These are phyloP conservation scores for Eristalis arbustorum DNA, from an alignment of 2,888 invertebrate genomes.

Conservation along the genomic window DNA sequence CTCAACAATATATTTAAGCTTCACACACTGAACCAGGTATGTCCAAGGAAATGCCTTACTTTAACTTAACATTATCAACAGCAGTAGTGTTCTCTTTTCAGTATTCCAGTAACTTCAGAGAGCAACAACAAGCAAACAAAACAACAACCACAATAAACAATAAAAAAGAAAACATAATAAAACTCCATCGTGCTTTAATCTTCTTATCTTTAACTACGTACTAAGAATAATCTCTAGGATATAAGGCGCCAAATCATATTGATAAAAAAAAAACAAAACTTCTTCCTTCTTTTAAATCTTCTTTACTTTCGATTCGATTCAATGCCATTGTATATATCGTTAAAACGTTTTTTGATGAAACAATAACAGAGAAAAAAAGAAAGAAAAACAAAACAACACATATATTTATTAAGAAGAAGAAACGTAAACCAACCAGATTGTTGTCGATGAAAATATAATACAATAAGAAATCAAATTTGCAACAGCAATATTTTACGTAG, in stretches of 20 bases:
- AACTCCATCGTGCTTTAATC: constrained; percentile 41
- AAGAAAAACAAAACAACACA: not conserved
- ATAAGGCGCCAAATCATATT: not conserved
- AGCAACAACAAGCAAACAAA: not conserved
- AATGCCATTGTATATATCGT: not conserved
- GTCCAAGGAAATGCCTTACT: not conserved
- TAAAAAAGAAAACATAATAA: not conserved
- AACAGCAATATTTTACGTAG: constrained; percentile 58
- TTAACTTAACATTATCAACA: too few species aligned
- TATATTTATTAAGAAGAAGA: not conserved
- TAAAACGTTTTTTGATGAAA: too few species aligned
- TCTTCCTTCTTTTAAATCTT: not conserved
- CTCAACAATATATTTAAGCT: not conserved
- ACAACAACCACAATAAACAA: not conserved
- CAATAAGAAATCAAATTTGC: constrained; percentile 1
- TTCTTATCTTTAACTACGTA: constrained; percentile 3
- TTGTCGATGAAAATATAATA: constrained; percentile 4
- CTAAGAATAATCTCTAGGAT: not conserved
- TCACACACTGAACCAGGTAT: constrained; percentile 11
- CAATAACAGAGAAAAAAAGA: not conserved
- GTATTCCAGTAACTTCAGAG: not conserved
- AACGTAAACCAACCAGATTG: too few species aligned
- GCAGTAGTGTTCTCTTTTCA: not conserved
- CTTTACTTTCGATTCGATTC: too few species aligned
- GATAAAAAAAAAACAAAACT: too few species aligned